These are phyloP conservation scores for Crypturellus tataupa DNA, from an alignment of 2,797 vertebrate species.

Conservation along the genomic window DNA sequence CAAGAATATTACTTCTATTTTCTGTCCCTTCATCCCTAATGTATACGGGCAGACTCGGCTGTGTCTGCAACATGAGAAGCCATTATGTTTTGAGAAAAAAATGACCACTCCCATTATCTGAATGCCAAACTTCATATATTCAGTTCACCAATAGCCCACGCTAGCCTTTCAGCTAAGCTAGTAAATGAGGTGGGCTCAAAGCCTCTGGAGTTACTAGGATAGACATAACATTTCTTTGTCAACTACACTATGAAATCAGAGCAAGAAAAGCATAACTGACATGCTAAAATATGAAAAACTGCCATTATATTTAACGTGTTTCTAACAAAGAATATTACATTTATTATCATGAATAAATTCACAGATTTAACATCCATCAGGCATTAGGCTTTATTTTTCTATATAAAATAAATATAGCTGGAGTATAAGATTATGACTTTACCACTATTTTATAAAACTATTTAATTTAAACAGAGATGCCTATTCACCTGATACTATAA, in stretches of 20 bases:
- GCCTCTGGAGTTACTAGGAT: not conserved
- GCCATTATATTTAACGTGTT: slow-evolving; percentile 69
- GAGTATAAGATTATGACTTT: slow-evolving; percentile 75
- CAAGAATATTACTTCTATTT: slow-evolving; percentile 56
- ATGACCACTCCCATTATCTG: slow-evolving; percentile 39
- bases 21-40: slow-evolving; percentile 48
- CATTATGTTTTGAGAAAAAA: slow-evolving; percentile 25
- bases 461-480: slow-evolving; percentile 66
- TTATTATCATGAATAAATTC: slow-evolving; percentile 78
- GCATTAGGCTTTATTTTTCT: slow-evolving; percentile 78
- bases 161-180: not conserved
- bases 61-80: not conserved
- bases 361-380: slow-evolving; percentile 63
- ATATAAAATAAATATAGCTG: slow-evolving; percentile 79
- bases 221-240: slow-evolving; percentile 40
- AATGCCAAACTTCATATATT: slow-evolving; percentile 53
- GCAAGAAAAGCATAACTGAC: slow-evolving; percentile 33
- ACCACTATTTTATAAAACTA: slow-evolving; percentile 75
- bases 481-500: slow-evolving; percentile 35
- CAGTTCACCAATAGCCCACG: not conserved
- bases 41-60: slow-evolving; percentile 11
- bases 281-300: slow-evolving; percentile 41
- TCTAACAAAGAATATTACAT: slow-evolving; percentile 71
- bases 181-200: not conserved
- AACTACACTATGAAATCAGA: slow-evolving; percentile 14